Base-by-base conservation (phyloP, 2,113 vertebrate species). In the Psilopogon haemacephalus region DNA sequence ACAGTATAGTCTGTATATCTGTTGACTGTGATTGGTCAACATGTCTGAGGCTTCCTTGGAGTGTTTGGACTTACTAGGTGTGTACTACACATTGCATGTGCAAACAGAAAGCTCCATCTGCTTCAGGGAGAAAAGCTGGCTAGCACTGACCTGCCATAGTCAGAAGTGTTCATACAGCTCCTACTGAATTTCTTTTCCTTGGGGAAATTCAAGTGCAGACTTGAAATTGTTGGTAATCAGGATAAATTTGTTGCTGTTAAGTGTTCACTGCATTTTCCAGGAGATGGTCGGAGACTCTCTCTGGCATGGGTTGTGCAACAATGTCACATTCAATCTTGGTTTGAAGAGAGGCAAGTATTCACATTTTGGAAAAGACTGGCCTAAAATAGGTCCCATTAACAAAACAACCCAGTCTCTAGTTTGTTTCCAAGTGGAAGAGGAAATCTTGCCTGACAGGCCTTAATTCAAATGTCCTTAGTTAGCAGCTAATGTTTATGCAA, bases 161-260 rank as follows among this genome's bases (percentile, higher is more conserved):
- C 71, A 80, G 72, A 93, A 80, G 15, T 70, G 37, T 73, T 94
- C 40, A 42, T 67, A 58, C 72, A 83, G 40, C 28, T 95, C 44
- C 40, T 44, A 35, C 54, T 46, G 67, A 44, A 76, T 94, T 87
- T 84, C 21, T 94, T 73, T 87, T 91, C 78, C 87, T 91, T 63
- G 17, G 26, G 71, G 82, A 89, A 73, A 76, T 93, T 91, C 94
- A 93, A 88, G 94, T 63, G 19, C 26, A 56, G 82, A 26, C 93
- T 91, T 95, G 90, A 87, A 86, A 87, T 54, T 83, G 75, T 91
- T 73, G 81, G 55, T 80, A 59, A 95, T 74, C 35, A 50, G 52
- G n/a, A 18, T 23, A 27, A 5, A 32, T 91, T 20, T 73, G 63
- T 83, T 76, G 24, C 59, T 85, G 67, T 65, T 48, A 38, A 84